phyloP scores from a whole-genome alignment of 2,888 invertebrate genomes.

The Eilema griseolum region DNA sequence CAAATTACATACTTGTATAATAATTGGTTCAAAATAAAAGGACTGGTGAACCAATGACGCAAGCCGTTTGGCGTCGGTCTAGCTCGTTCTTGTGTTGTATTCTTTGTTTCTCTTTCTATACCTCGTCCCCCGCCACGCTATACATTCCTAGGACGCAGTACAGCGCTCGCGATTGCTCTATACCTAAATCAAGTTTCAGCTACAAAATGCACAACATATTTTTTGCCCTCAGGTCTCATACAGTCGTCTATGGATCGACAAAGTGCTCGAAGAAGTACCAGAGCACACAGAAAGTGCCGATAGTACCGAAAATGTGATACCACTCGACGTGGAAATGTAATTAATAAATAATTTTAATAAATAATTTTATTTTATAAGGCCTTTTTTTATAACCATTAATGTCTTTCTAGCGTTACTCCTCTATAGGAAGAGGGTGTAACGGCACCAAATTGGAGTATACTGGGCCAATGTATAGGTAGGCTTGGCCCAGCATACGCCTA shows the following conservation, averaged over 20 bases:
- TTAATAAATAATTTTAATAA: constrained; percentile 10
- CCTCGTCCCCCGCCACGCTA: no score
- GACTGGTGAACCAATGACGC: no score
- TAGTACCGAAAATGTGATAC: constrained; percentile 74
- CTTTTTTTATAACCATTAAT: constrained; percentile 5
- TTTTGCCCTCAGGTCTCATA: constrained; percentile 69
- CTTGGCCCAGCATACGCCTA: no score
- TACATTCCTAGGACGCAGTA: no score
- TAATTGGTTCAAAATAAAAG: no score
- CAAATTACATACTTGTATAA: no score
- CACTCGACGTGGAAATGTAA: constrained; percentile 51
- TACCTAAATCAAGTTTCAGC: no score
- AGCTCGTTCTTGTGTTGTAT: no score
- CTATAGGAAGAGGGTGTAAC: background rate
- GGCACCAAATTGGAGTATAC: background rate
- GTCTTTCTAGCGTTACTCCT: background rate
- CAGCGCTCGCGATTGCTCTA: no score
- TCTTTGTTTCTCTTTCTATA: no score
- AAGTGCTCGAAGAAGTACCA: constrained; percentile 58
- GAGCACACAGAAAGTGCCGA: constrained; percentile 69
- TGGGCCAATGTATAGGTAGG: no score
- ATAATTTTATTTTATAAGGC: constrained; percentile 11
- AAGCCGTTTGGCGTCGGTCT: no score
- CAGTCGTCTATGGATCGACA: constrained; percentile 77
- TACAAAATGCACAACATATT: background rate